Base-by-base conservation (phyloP, 2,888 invertebrate genomes). In the Odontomyia ornata region DNA sequence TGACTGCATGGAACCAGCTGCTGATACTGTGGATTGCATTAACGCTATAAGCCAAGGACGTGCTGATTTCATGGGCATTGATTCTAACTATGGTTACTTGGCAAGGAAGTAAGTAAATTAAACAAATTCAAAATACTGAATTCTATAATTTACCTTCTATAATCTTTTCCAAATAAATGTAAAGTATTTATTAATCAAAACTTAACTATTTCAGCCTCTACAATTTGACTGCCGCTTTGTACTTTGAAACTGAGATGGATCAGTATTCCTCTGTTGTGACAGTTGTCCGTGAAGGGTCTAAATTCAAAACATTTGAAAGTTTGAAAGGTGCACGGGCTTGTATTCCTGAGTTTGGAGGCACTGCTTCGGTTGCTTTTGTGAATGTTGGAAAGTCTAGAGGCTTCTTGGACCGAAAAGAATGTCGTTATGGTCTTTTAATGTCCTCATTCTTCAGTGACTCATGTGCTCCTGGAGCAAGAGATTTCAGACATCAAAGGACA, bases 261-360 rank as follows among this genome's bases (percentile, higher is more conserved):
- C 85, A 88, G 13, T 83, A 88, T 0, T 88, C 90, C 13, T 88
- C 89, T 15, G 86, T 90, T 0, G 86, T 90, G 0, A 89, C 91
- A 0, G 87, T 91, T 18, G 85, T 92, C 0, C 89, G 88, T 80
- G 82, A 84, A n/a, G 80, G 81, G 18, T 82, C 84, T 25, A 81
- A 82, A 60, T 87, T 90, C 72, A 88, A 86, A 0, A 86, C 87
- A 28, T 89, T 91, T 79, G 87, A 88, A 79, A 89, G 90, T 82
- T 82, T 93, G 1, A 86, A 88, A 52, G 88, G 85, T 0, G 89
- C 87, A 79, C 88, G 86, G 27, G 91, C 90, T 0, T 93, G 92
- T 83, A 90, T 93, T 86, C 91, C 92, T 0, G 91, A 91, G 82
- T 92, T 88, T 80, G 90, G 91, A 0, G 92, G 92, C 46, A 89